Evolutionary conservation across 1,140 invertebrate species (phyloP), one percentile per base, ranked within the genome.

Genomic region (Trichonephila clavipes): DNA sequence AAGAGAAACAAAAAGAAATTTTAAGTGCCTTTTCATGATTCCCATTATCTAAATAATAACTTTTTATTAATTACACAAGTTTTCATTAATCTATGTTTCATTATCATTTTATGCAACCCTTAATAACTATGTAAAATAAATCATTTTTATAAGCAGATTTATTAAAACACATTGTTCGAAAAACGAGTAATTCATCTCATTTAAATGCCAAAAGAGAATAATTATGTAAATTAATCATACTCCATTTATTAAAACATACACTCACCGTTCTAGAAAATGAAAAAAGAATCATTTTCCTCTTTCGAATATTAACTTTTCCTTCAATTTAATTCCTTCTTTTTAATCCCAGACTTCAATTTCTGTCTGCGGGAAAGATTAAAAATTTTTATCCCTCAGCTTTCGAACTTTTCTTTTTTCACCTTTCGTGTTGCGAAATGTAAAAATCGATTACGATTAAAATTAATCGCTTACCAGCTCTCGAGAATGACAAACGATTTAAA

Each of bases 401-500:
- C 28, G 18, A 87, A 14, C 2, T 87, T 40, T 87, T 86, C 28
- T 87, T 87, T 89, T 77, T n/a, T 64, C 44, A 10, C 14, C 59
- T 87, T 61, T 28, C 51, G 34, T 12, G 44, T 66, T 24, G 10
- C 34, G 51, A 89, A 72, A 72, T 89, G 21, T 85, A 69, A 86
- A 87, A 89, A 89, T 69, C 40, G 34, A 51, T 89, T 72, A 72
- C 62, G 64, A 89, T 89, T 51, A 89, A 69, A 72, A 89, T 28
- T 72, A 89, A 89, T 69, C 64, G 62, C 6, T 58, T 72, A 21
- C 88, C 88, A 69, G 58, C 88, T 89, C 88, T 87, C 85, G 64
- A 21, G 89, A 69, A 90, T 90, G 89, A 90, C 89, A 90, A 90
- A 90, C 51, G 89, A 90, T 90, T 90, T 90, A 90, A 90, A 90